A percentile compares a stretch with the other conserved stretches of the same genome.
Evolutionary conservation across 2,113 vertebrate genomes (phyloP).

Genomic region (Heterocephalus glaber): DNA sequence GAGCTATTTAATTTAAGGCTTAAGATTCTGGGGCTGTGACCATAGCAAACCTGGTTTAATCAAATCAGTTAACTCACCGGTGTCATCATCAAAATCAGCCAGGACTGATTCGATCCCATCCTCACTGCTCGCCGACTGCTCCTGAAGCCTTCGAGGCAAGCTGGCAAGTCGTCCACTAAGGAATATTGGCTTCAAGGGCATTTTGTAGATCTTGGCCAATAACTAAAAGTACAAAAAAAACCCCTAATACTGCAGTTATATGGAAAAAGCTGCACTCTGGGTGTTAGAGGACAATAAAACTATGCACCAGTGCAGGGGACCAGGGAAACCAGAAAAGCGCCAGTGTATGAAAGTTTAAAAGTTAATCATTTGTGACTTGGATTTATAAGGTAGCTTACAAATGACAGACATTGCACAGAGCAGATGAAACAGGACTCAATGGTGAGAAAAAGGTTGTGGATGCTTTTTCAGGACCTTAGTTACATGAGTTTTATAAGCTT

Average conservation of each 20-base stretch:
- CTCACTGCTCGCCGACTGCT: constrained; percentile 92
- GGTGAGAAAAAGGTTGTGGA: neutral
- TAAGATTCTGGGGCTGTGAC: neutral
- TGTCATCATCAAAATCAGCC: constrained; percentile 96
- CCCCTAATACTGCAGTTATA: neutral
- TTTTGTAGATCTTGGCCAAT: constrained; percentile 97
- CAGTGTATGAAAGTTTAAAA: neutral
- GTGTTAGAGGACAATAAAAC: neutral
- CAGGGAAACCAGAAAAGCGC: neutral
- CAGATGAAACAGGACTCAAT: neutral
- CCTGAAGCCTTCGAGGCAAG: constrained; percentile 90
- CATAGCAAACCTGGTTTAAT: neutral
- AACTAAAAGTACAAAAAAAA: constrained; percentile 84
- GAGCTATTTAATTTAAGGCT: neutral
- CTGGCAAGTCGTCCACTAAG: constrained; percentile 91
- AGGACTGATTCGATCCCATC: constrained; percentile 94
- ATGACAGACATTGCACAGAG: neutral
- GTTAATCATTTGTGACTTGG: neutral
- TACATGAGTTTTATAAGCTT: neutral
- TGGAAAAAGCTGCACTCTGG: neutral
- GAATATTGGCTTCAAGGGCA: constrained; percentile 97
- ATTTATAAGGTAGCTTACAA: neutral
- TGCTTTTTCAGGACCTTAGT: neutral
- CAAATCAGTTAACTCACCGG: constrained; percentile 86
- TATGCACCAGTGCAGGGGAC: neutral